Percentiles rank a stretch among this genome's conserved stretches.
phyloP scores from a whole-genome alignment of 2,888 invertebrate genomes.

The Trissoscelio sp. region DNA sequence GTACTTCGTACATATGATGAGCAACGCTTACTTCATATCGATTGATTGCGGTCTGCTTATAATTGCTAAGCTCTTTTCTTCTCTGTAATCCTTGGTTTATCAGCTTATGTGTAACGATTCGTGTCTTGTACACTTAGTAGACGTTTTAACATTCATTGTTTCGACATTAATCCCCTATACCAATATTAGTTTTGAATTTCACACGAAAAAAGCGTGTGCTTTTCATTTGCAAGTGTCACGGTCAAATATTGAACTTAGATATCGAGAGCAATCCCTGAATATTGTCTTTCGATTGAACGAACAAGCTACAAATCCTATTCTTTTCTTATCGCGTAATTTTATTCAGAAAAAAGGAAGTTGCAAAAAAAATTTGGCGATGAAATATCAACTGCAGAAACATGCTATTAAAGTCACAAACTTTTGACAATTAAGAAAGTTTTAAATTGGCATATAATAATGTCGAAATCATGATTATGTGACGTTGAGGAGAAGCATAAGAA shows the following conservation, averaged over 20 bases:
- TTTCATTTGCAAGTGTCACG: slow-evolving; percentile 3
- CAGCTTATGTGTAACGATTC: slow-evolving; percentile 40
- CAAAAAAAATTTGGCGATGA: too few relatives aligned
- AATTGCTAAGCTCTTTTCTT: slow-evolving; percentile 48
- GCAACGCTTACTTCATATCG: slow-evolving; percentile 43
- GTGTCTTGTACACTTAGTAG: slow-evolving; percentile 4
- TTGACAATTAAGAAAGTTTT: too few relatives aligned
- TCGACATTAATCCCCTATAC: slow-evolving; percentile 4
- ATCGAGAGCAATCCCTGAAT: background rate
- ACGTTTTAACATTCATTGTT: slow-evolving; percentile 40
- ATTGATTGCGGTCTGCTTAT: slow-evolving; percentile 31
- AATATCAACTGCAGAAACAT: too few relatives aligned
- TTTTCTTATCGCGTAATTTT: too few relatives aligned
- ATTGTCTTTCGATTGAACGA: background rate
- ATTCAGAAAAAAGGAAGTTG: too few relatives aligned
- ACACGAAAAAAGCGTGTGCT: slow-evolving; percentile 16
- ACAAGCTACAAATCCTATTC: too few relatives aligned
- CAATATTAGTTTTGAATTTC: slow-evolving; percentile 19
- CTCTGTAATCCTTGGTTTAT: slow-evolving; percentile 36
- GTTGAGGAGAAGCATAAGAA: too few relatives aligned
- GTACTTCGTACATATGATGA: slow-evolving; percentile 10
- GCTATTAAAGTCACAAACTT: too few relatives aligned
- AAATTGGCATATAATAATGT: too few relatives aligned
- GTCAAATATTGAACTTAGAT: slow-evolving; percentile 11
- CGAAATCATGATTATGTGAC: too few relatives aligned